Conservation (phyloP, 2,888 invertebrate species). For the Capitulum mitella region DNA sequence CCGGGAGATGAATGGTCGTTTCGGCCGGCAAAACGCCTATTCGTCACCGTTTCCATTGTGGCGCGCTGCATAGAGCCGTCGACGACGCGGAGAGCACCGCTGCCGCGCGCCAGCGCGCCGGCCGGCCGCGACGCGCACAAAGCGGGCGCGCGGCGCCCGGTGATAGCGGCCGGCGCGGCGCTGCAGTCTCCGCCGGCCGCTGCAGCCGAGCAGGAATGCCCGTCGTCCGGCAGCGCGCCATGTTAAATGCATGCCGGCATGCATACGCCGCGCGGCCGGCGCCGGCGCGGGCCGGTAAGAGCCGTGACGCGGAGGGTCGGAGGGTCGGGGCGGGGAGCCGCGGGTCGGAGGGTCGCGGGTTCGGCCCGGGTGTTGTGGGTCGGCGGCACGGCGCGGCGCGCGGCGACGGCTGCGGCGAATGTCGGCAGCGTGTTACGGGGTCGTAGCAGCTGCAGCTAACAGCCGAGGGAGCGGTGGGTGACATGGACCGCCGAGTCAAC, state of each 20-base stretch:
- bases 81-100: background rate
- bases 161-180: background rate
- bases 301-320: background rate
- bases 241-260: conserved; percentile 11
- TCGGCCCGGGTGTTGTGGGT: too few species aligned
- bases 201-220: background rate
- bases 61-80: conserved; percentile 14
- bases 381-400: too few species aligned
- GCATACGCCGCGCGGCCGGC: background rate
- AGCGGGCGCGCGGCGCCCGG: background rate
- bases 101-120: too few species aligned
- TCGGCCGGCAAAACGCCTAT: background rate
- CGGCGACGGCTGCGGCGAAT: too few species aligned
- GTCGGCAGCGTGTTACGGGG: too few species aligned
- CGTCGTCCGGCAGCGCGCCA: background rate
- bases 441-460: too few species aligned
- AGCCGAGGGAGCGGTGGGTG: too few species aligned
- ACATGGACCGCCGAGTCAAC: too few species aligned
- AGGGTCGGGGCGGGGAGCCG: background rate
- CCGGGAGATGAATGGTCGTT: background rate
- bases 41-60: background rate
- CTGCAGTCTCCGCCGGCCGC: conserved; percentile 1
- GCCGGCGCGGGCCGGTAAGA: background rate
- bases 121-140: background rate
- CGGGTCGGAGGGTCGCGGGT: background rate